A percentile compares a stretch with the other conserved stretches of the same genome.
Evolutionary conservation across 1,140 invertebrate species (phyloP).

Genomic region (Drosophila kepulauana): DNA sequence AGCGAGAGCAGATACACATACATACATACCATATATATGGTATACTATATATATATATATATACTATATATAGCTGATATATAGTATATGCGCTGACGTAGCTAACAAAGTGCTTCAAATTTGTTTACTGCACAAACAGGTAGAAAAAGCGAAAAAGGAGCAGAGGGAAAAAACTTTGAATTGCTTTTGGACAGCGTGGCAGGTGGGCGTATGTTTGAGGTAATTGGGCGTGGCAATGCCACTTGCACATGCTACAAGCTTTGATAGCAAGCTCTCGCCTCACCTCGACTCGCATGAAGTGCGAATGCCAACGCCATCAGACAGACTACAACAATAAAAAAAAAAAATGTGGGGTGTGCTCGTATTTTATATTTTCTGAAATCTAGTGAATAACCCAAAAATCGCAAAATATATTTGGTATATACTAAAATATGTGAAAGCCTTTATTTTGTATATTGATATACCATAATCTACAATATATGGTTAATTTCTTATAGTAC

Average conservation of each 20-base stretch:
- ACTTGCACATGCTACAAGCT: conserved; percentile 43
- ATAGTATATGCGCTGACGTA: conserved; percentile 39
- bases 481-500: too few relatives aligned
- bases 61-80: not conserved
- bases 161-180: conserved; percentile 32
- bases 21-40: conserved; percentile 1
- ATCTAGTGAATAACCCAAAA: too few relatives aligned
- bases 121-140: conserved; percentile 74
- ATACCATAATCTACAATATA: too few relatives aligned
- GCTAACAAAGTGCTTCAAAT: conserved; percentile 80
- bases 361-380: too few relatives aligned
- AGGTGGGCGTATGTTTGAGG: conserved; percentile 38
- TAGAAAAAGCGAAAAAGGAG: conserved; percentile 8
- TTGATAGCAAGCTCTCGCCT: conserved; percentile 59
- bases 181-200: conserved; percentile 64
- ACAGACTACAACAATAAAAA: not conserved
- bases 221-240: conserved; percentile 68
- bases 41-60: conserved; percentile 1
- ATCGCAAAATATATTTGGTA: too few relatives aligned
- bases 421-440: too few relatives aligned
- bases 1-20: conserved; percentile 19
- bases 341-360: too few relatives aligned
- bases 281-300: conserved; percentile 59
- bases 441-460: too few relatives aligned
- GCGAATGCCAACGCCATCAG: conserved; percentile 46